Evolutionary conservation across 2,113 vertebrate species (phyloP), one percentile per base, ranked within the genome.

Genomic region (Candoia aspera): DNA sequence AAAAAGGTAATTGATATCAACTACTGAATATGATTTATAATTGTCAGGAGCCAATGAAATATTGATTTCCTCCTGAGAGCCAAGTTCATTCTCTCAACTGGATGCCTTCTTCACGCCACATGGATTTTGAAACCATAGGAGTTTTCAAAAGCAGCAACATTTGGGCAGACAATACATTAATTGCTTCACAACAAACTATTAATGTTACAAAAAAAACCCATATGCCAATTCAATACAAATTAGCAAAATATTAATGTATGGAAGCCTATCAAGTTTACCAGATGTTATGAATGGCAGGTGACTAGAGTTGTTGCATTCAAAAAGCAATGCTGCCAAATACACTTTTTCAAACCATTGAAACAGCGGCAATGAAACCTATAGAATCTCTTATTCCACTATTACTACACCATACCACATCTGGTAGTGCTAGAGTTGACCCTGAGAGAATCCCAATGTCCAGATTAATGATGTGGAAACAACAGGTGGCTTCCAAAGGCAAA

Each of bases 401-500:
- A 19, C 17, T 83, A 42, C 54, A 19, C 60, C 13, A 54, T 26
- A 4, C 24, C 6, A 84, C 33, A 59, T 49, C 64, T 88, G 53
- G 37, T 42, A 49, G 24, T 53, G 57, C 3, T 37, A 64, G 84
- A 9, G 11, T 86, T 4, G 58, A 46, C 23, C 19, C n/a, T 26
- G 57, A 62, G 29, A 57, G 42, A 55, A 55, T 5, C 4, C 42
- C n/a, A 42, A 6, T 6, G 26, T 26, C 46, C n/a, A 86, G 46
- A 60, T 87, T 21, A 54, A n/a, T 5, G 57, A 57, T 10, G 62
- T n/a, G 55, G 54, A 49, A 91, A 85, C 57, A 87, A 87, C 33
- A 91, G 86, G 53, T 88, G 64, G 84, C 49, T 55, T 54, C 64
- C 64, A 83, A 79, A 87, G 86, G 42, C 64, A 49, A n/a, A 84